Evolutionary conservation across 1,140 invertebrate genomes (phyloP).

Genomic region (Drosophila cardini): DNA sequence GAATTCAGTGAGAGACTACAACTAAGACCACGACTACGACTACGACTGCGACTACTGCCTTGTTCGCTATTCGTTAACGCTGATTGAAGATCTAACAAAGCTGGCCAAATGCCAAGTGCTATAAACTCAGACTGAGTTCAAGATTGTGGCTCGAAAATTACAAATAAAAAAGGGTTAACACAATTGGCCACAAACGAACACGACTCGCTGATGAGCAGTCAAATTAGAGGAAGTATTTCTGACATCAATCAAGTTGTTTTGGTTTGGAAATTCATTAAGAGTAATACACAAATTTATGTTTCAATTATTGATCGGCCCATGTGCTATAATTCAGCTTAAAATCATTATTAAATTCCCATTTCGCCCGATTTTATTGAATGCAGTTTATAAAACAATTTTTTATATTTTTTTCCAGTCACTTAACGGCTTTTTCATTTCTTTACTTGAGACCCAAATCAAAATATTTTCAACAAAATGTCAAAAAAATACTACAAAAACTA

Average conservation of each 20-base stretch:
- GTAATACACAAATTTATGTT: neutral
- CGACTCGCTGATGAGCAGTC: neutral
- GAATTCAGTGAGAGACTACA: too few species aligned
- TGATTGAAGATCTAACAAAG: slow-evolving; percentile 69
- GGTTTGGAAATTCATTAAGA: neutral
- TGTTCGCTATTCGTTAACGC: slow-evolving; percentile 43
- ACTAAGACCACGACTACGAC: neutral
- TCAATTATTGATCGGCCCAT: too few species aligned
- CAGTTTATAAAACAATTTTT: neutral
- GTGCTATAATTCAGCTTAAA: too few species aligned
- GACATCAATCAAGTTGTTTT: neutral
- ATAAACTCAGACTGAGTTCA: slow-evolving; percentile 8
- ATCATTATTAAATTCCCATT: neutral
- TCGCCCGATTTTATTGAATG: neutral
- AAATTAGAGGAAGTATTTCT: slow-evolving; percentile 1
- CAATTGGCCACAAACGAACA: slow-evolving; percentile 21
- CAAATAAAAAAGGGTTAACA: slow-evolving; percentile 16
- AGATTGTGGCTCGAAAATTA: slow-evolving; percentile 1
- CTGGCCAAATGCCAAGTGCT: slow-evolving; percentile 45
- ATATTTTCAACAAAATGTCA: slow-evolving; percentile 71
- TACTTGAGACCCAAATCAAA: slow-evolving; percentile 55
- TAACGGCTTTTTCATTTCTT: slow-evolving; percentile 35
- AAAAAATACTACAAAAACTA: slow-evolving; percentile 58
- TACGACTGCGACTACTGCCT: neutral
- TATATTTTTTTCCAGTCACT: slow-evolving; percentile 17